Base-by-base conservation (phyloP, 2,888 invertebrate species). In the Yponomeuta cagnagella region DNA sequence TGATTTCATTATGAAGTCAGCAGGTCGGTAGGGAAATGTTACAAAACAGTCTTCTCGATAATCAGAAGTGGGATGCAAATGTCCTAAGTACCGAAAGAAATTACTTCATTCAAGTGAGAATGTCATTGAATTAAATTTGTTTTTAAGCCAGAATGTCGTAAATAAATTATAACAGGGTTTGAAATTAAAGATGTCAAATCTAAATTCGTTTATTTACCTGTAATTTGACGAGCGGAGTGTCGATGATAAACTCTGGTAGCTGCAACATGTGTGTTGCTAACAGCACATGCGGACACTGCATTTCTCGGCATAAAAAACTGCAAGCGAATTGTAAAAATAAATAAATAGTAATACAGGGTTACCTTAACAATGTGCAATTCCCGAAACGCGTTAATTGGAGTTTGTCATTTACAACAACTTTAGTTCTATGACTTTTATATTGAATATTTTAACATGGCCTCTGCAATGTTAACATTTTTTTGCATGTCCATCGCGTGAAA, bases 221-320 rank as follows among this genome's bases (percentile, higher is more conserved):
- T 74, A 91, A 92, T 73, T 88, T 86, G 0, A 95, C 82, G 10
- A 90, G 78, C 0, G 93, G 86, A 9, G 93, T 90, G 63, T 92
- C 81, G 0, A 94, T 92, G 9, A 97, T 84, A 71, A 94, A 90
- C 70, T 93, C 86, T 63, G 93, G 83, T 52, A 97, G 86, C 67
- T 94, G 92, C 76, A 96, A 94, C 78, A 95, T 96, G 84, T 98
- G 97, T 0, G 98, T 97, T 0, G 96, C 94, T 5, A 96, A 90
- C 70, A 97, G 87, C 1, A 96, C 88, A 78, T 97, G 96, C 0
- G 98, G 97, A 78, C 96, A 96, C 2, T 82, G 75, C 0, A 80
- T 78, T 0, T 81, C 93, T 71, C 93, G 87, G 70, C 92, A 89
- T 68, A 95, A 82, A 85, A 97, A 96, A 70, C 70, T 70, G 23